Base-by-base conservation (phyloP, 2,888 invertebrate genomes). In the Tetragonisca angustula region DNA sequence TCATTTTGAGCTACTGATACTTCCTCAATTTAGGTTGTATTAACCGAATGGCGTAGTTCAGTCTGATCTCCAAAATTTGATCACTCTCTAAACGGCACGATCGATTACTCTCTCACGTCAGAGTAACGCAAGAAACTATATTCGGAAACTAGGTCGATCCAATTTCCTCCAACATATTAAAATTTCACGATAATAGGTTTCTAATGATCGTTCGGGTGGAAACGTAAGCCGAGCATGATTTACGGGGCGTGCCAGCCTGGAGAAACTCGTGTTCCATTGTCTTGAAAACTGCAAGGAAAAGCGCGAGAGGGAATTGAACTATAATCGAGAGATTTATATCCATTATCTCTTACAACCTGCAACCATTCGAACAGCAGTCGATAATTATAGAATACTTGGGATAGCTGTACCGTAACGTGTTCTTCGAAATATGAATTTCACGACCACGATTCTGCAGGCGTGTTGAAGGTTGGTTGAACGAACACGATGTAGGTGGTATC, bases 211-310 rank as follows among this genome's bases (percentile, higher is more conserved):
- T 56, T 70, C 54, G 70, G 59, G 59, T 27, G 49, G 21, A 43
- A 36, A 19, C 24, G 56, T n/a, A 15, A 64, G 17, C 19, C 52
- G 4, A 62, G 24, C 27, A 52, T 49, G 52, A 79, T 79, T 79
- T 74, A 74, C 73, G 27, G 70, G 64, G 27, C 5, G 17, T 49
- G 24, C 56, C 32, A 17, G 43, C 43, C 43, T 32, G 52, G 76
- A 69, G 76, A 64, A 68, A 75, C 54, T 49, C 13, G 27, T 24
- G 49, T n/a, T 43, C 68, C 61, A 43, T 61, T 75, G 68, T 76
- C 49, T 76, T 32, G 21, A 49, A 11, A 71, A 71, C 13, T 11
- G n/a, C 4, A 9, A 36, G n/a, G 43, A 71, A 56, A 59, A 24
- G 71, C 19, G 59, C 27, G 27, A 72, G 59, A 43, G 24, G 24